Evolutionary conservation across 2,797 vertebrate genomes (phyloP).

Genomic region (Thalassophryne amazonica): DNA sequence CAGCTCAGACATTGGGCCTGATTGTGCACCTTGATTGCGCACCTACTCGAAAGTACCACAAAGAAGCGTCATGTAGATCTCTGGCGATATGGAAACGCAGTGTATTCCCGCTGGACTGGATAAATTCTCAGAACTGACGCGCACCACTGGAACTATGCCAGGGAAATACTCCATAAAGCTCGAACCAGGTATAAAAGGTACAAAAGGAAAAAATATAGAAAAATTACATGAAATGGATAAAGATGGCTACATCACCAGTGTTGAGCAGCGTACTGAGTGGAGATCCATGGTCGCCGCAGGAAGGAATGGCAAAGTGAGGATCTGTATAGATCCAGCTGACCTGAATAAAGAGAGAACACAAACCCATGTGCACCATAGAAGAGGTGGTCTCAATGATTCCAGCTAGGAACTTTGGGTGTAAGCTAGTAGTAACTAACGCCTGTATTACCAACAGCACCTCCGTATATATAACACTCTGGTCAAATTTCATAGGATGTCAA

Average conservation of each 20-base stretch:
- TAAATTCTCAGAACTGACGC: not conserved
- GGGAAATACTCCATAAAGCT: not conserved
- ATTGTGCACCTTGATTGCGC: too few relatives aligned
- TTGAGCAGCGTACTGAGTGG: slow-evolving; percentile 10
- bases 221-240: not conserved
- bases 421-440: too few relatives aligned
- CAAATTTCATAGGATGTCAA: too few relatives aligned
- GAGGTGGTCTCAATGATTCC: not conserved
- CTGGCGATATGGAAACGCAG: not conserved
- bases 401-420: too few relatives aligned
- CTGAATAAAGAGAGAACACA: slow-evolving; percentile 11
- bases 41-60: not conserved
- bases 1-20: not conserved
- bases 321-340: slow-evolving; percentile 6
- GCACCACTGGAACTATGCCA: not conserved
- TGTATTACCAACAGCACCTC: too few relatives aligned
- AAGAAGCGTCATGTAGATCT: too few relatives aligned
- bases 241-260: slow-evolving; percentile 5
- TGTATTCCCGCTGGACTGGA: too few relatives aligned
- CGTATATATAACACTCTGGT: too few relatives aligned
- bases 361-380: not conserved
- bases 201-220: not conserved
- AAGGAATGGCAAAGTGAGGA: not conserved
- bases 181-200: not conserved
- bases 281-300: slow-evolving; percentile 4